A percentile compares a stretch with the other conserved stretches of the same genome.
Evolutionary conservation across 1,140 invertebrate species (phyloP).

Genomic region (Macrocentrus cingulum): DNA sequence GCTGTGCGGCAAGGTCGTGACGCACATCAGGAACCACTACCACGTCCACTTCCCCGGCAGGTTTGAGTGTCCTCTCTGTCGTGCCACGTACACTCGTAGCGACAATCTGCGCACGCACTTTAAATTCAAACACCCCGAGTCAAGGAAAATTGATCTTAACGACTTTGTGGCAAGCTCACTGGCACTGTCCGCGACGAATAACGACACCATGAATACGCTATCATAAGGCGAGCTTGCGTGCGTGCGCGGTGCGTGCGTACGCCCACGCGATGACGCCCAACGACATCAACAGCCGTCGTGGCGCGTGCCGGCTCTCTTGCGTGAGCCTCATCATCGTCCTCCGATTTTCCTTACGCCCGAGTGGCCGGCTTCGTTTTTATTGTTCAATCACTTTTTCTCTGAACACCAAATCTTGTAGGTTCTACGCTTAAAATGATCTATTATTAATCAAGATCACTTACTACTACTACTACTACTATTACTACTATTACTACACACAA

Average conservation of each 20-base stretch:
- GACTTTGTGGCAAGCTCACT: slow-evolving; percentile 58
- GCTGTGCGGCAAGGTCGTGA: slow-evolving; percentile 88
- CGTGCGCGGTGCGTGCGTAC: slow-evolving; percentile 34
- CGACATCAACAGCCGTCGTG: slow-evolving; percentile 22
- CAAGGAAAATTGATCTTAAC: slow-evolving; percentile 75
- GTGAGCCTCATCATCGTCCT: slow-evolving; percentile 17
- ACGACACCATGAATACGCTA: slow-evolving; percentile 60
- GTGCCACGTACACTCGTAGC: slow-evolving; percentile 82
- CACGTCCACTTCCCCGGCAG: slow-evolving; percentile 86
- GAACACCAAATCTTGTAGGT: slow-evolving; percentile 49
- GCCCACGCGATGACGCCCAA: slow-evolving; percentile 25
- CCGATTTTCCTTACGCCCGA: slow-evolving; percentile 19
- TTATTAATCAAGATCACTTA: slow-evolving; percentile 27
- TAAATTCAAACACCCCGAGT: slow-evolving; percentile 86
- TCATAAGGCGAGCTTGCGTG: slow-evolving; percentile 49
- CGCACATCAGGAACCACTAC: slow-evolving; percentile 88
- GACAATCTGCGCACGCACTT: slow-evolving; percentile 86
- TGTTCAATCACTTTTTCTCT: slow-evolving; percentile 43
- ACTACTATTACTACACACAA: slow-evolving; percentile 26
- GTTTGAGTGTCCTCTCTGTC: slow-evolving; percentile 84
- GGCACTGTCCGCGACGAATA: slow-evolving; percentile 58
- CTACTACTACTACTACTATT: slow-evolving; percentile 14
- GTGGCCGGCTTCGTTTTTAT: slow-evolving; percentile 27
- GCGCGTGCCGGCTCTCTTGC: slow-evolving; percentile 23
- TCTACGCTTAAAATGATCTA: slow-evolving; percentile 39